A percentile compares a stretch with the other conserved stretches of the same genome.
These are phyloP conservation scores for Camelus bactrianus DNA, from an alignment of 2,113 vertebrate genomes.

Conservation along the genomic window DNA sequence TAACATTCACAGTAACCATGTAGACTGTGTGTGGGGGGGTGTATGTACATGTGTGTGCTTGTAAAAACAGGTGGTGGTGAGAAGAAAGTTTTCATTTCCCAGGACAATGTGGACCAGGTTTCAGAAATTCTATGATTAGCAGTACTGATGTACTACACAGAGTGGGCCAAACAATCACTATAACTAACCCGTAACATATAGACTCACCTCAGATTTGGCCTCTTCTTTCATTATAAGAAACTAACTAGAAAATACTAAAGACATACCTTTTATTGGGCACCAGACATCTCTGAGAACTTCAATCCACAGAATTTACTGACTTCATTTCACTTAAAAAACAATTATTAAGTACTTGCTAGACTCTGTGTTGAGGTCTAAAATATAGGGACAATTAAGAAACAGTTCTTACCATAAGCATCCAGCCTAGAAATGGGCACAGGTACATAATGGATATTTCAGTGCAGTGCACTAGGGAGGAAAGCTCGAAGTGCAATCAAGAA, in stretches of 20 bases:
- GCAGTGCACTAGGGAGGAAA: background rate
- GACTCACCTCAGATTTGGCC: background rate
- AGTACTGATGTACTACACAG: background rate
- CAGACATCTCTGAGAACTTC: background rate
- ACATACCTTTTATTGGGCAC: background rate
- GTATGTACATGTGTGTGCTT: accelerated
- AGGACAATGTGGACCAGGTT: background rate
- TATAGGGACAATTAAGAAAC: slow-evolving; percentile 6
- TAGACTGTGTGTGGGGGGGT: background rate
- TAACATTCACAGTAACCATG: background rate
- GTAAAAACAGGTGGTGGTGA: background rate
- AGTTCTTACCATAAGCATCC: background rate
- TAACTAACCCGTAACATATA: background rate
- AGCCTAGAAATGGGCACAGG: background rate
- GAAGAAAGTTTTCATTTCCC: background rate
- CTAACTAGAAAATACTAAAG: background rate
- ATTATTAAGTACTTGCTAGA: background rate
- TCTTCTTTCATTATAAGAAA: background rate
- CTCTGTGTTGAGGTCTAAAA: background rate
- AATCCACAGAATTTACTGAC: background rate
- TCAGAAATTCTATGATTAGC: background rate
- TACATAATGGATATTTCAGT: background rate
- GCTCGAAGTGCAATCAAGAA: background rate
- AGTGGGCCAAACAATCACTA: too few relatives aligned
- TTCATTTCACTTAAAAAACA: background rate